A percentile compares a stretch with the other conserved stretches of the same genome.
These are phyloP conservation scores for Phthorimaea operculella DNA, from an alignment of 1,140 invertebrate species.

Conservation along the genomic window DNA sequence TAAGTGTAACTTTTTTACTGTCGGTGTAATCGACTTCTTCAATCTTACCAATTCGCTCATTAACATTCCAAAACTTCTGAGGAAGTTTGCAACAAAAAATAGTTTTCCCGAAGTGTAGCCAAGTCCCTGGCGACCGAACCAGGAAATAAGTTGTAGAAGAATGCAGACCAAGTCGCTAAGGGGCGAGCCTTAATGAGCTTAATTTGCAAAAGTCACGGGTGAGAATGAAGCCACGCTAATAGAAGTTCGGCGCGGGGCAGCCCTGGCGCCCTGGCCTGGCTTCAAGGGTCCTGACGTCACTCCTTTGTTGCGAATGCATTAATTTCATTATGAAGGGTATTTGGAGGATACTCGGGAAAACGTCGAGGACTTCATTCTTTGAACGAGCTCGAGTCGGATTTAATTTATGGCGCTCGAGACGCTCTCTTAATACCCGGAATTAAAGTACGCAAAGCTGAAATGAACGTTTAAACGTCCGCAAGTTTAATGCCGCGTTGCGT, in stretches of 20 bases:
- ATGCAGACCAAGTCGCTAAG: neutral
- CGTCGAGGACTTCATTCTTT: neutral
- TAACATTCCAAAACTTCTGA: neutral
- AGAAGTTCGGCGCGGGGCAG: neutral
- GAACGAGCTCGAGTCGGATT: neutral
- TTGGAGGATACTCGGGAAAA: neutral
- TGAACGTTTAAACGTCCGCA: neutral
- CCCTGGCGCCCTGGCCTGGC: neutral
- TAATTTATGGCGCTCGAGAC: neutral
- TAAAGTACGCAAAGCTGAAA: neutral
- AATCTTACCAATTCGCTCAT: neutral
- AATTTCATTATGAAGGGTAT: neutral
- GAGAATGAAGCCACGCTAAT: neutral
- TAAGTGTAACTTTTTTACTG: neutral
- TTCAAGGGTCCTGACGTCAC: neutral
- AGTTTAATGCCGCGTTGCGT: neutral
- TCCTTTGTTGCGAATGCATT: conserved; percentile 1
- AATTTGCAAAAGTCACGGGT: neutral
- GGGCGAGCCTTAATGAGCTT: conserved; percentile 1
- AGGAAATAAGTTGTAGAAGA: conserved; percentile 1
- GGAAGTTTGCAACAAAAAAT: neutral
- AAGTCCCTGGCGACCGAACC: neutral
- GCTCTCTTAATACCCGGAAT: too few relatives aligned
- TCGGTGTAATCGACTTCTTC: neutral
- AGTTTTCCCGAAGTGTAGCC: neutral